phyloP scores from a whole-genome alignment of 2,113 vertebrate genomes.

The Phainopepla nitens region DNA sequence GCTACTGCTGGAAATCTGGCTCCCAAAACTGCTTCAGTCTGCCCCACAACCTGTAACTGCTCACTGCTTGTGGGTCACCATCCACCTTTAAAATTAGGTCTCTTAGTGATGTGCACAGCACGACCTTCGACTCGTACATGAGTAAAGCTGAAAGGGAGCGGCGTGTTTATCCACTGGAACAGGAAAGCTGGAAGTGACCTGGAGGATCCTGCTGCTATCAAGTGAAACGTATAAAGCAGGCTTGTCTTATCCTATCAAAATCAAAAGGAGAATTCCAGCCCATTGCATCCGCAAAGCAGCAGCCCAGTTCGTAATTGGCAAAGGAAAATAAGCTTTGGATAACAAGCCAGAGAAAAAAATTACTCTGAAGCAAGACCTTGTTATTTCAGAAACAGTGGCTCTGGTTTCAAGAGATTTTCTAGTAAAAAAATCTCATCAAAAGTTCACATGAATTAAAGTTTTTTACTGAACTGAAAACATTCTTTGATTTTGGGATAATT shows the following conservation, averaged over 20 bases:
- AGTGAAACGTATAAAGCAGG: constrained; percentile 11
- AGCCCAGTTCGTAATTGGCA: not conserved
- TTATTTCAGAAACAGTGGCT: not conserved
- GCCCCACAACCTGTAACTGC: not conserved
- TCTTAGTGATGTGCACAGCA: not conserved
- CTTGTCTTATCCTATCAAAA: constrained; percentile 36
- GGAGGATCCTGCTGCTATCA: constrained; percentile 36
- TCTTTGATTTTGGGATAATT: not conserved
- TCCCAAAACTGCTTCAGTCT: not conserved
- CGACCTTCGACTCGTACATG: not conserved
- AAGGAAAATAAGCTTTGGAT: not conserved
- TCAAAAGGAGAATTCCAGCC: constrained; percentile 29
- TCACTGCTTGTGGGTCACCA: not conserved
- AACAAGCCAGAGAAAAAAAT: not conserved
- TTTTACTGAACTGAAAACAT: not conserved
- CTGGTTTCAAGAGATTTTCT: not conserved
- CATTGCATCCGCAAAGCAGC: not conserved
- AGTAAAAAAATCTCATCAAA: not conserved
- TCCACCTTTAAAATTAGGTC: constrained; percentile 1
- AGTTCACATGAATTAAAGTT: not conserved
- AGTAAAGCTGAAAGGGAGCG: constrained; percentile 27
- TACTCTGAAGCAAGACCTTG: not conserved
- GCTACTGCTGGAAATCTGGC: not conserved
- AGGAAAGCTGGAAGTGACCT: constrained; percentile 40
- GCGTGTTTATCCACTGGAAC: not conserved